Evolutionary conservation across 2,888 invertebrate species (phyloP).

Genomic region (Chaitophorus viminalis): DNA sequence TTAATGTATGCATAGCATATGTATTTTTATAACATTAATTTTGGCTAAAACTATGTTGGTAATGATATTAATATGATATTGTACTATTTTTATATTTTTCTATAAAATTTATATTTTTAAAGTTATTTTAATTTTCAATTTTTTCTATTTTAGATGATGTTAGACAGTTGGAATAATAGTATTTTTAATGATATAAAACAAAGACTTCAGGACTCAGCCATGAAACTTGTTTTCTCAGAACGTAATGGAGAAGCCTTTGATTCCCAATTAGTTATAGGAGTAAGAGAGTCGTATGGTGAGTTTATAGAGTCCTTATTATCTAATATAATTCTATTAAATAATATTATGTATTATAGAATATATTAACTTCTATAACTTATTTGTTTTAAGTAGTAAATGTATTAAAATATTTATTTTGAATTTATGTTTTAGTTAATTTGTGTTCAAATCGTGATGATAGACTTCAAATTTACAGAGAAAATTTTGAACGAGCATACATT

Average conservation of each 20-base stretch:
- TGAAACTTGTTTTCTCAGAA: slow-evolving; percentile 96
- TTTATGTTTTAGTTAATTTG: slow-evolving; percentile 80
- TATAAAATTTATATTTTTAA: not conserved
- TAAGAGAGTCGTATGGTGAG: slow-evolving; percentile 93
- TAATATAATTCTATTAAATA: not conserved
- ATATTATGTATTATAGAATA: not conserved
- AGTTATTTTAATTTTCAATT: slow-evolving; percentile 4
- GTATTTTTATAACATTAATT: not conserved
- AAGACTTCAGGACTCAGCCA: slow-evolving; percentile 91
- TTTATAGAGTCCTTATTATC: slow-evolving; percentile 29
- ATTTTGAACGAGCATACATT: slow-evolving; percentile 97
- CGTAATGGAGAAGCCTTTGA: slow-evolving; percentile 98
- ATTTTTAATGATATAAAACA: slow-evolving; percentile 96
- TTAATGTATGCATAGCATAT: not conserved
- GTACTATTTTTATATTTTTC: not conserved
- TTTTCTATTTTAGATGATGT: slow-evolving; percentile 79
- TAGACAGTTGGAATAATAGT: slow-evolving; percentile 97
- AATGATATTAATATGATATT: not conserved
- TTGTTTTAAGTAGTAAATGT: not conserved
- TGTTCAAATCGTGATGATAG: slow-evolving; percentile 94
- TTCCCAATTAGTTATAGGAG: slow-evolving; percentile 96
- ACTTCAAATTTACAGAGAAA: slow-evolving; percentile 92
- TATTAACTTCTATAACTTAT: slow-evolving; percentile 49
- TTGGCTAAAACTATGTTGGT: not conserved
- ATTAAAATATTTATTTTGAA: not conserved